Conservation (phyloP, 2,113 vertebrate species). For the Stercorarius parasiticus region DNA sequence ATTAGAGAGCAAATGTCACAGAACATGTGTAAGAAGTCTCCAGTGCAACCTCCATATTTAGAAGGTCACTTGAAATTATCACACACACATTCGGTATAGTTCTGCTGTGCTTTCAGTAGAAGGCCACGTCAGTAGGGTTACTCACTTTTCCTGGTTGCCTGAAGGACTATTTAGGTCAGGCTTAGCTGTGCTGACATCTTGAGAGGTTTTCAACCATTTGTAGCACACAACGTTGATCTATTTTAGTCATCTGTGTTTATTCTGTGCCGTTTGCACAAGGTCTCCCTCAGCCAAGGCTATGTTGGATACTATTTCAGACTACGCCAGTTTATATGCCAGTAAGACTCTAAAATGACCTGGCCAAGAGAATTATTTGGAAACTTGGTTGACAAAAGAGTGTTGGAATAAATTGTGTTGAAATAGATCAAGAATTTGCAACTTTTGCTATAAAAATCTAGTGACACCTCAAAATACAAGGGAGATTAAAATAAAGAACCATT, state of each 20-base stretch:
- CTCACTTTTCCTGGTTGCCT: not conserved
- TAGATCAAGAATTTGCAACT: not conserved
- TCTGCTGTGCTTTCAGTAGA: not conserved
- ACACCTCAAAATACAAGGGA: not conserved
- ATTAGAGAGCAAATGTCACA: not conserved
- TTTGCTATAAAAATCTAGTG: not conserved
- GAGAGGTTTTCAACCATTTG: not conserved
- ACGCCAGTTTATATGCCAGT: not conserved
- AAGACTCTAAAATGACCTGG: not conserved
- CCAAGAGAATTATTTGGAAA: not conserved
- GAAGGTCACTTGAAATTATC: not conserved
- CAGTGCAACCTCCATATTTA: not conserved
- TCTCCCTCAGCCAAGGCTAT: not conserved
- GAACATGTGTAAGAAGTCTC: not conserved
- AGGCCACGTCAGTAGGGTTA: not conserved
- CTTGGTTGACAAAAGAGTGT: not conserved
- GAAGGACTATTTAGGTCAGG: not conserved
- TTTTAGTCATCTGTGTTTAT: conserved; percentile 10
- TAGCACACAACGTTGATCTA: not conserved
- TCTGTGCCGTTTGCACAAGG: not conserved
- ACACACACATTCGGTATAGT: not conserved
- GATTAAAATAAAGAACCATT: not conserved
- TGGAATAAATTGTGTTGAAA: not conserved
- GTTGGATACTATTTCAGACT: not conserved
- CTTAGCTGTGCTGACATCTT: not conserved